Evolutionary conservation across 2,888 invertebrate genomes (phyloP).

Genomic region (Dolichomitus sp.): DNA sequence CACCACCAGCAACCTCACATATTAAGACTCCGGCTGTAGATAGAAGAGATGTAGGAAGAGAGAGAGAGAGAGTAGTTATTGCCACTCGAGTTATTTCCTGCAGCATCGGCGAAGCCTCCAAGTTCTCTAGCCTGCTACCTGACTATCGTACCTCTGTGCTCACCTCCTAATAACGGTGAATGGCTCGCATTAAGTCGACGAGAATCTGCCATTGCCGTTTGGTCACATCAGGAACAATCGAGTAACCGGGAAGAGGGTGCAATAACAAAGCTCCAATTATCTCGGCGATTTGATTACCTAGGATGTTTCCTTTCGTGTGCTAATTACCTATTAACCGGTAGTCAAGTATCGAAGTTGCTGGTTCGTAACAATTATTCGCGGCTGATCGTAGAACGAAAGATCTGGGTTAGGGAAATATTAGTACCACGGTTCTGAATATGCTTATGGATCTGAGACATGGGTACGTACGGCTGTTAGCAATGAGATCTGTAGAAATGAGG

Average conservation of each 20-base stretch:
- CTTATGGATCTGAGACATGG: background rate
- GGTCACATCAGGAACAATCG: conserved; percentile 58
- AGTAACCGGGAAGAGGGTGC: conserved; percentile 54
- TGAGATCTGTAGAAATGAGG: background rate
- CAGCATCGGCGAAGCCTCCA: conserved; percentile 4
- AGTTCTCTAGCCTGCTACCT: conserved; percentile 36
- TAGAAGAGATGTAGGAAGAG: background rate
- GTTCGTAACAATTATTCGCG: conserved; percentile 38
- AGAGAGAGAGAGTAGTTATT: conserved; percentile 14
- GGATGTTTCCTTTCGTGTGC: conserved; percentile 29
- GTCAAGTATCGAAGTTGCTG: conserved; percentile 22
- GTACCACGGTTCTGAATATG: background rate
- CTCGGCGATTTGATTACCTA: conserved; percentile 71
- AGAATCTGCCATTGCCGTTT: conserved; percentile 45
- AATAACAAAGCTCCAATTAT: conserved; percentile 74
- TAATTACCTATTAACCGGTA: background rate
- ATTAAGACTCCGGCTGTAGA: conserved; percentile 33
- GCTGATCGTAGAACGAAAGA: conserved; percentile 26
- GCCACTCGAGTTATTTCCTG: conserved; percentile 10
- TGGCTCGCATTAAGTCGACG: conserved; percentile 70
- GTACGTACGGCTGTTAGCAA: background rate
- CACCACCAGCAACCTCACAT: background rate
- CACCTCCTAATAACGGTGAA: conserved; percentile 56
- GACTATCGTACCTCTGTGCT: conserved; percentile 26
- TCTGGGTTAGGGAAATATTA: background rate